Conservation (phyloP, 2,797 vertebrate genomes). For the Alcedo atthis region DNA sequence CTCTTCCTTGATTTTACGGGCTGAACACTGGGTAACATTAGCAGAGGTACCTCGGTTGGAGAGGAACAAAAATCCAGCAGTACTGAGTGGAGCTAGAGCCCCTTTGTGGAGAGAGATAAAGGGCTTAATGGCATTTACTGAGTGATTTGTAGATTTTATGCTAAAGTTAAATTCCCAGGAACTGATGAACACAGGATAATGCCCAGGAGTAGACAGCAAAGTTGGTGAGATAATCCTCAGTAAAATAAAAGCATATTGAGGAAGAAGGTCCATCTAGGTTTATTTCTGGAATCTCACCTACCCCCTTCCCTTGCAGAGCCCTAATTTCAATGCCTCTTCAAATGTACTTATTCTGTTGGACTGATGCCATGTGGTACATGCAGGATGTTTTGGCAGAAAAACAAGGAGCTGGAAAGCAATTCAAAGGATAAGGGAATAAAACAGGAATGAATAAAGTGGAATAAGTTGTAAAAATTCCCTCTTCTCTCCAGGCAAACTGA, state of each 20-base stretch:
- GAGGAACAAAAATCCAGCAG: not conserved
- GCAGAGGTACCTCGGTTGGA: not conserved
- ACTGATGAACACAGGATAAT: not conserved
- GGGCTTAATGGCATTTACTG: not conserved
- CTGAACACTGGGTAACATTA: not conserved
- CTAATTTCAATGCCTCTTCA: not conserved
- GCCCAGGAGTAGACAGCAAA: not conserved
- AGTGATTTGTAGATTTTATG: not conserved
- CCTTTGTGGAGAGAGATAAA: not conserved
- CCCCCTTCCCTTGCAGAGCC: not conserved
- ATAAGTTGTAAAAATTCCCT: not conserved
- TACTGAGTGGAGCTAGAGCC: not conserved
- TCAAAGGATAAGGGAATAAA: not conserved
- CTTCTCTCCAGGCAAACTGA: rapidly evolving
- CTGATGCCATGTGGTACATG: not conserved
- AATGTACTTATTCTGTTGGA: not conserved
- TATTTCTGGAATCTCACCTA: not conserved
- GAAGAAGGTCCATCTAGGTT: not conserved
- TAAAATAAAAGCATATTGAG: not conserved
- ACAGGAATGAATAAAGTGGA: not conserved
- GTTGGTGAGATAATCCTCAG: not conserved
- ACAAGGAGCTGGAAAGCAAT: not conserved
- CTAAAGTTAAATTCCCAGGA: not conserved
- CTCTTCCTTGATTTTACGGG: not conserved
- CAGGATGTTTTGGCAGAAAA: not conserved